phyloP scores from a whole-genome alignment of 2,888 invertebrate species.

The Apamea sordens region DNA sequence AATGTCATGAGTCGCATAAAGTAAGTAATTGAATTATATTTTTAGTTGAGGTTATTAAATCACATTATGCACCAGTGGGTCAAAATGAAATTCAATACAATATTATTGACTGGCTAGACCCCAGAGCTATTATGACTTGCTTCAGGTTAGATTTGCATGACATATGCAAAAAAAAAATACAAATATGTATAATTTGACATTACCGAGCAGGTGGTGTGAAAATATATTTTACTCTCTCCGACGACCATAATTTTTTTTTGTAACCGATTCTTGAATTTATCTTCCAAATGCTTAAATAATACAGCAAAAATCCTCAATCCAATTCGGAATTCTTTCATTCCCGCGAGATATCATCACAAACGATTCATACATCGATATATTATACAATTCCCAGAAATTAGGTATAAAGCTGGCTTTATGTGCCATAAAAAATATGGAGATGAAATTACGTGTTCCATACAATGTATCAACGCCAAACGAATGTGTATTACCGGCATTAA shows the following conservation, averaged over 20 bases:
- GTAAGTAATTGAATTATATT: no score
- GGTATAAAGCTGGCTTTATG: slow-evolving; percentile 56
- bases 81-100: background rate
- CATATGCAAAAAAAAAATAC: no score
- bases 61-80: background rate
- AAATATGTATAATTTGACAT: background rate
- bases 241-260: background rate
- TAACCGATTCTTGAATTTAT: background rate
- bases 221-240: background rate
- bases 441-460: slow-evolving; percentile 62
- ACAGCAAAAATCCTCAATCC: slow-evolving; percentile 10
- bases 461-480: slow-evolving; percentile 56
- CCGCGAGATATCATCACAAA: slow-evolving; percentile 34
- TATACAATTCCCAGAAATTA: slow-evolving; percentile 57
- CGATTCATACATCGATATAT: slow-evolving; percentile 57
- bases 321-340: slow-evolving; percentile 38
- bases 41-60: background rate
- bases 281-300: slow-evolving; percentile 9
- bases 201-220: background rate
- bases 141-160: background rate
- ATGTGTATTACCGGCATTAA: slow-evolving; percentile 51
- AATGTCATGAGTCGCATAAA: no score
- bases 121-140: background rate
- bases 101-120: background rate
- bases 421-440: slow-evolving; percentile 60